phyloP scores from a whole-genome alignment of 2,797 vertebrate genomes.

The Arnoldichthys spilopterus region DNA sequence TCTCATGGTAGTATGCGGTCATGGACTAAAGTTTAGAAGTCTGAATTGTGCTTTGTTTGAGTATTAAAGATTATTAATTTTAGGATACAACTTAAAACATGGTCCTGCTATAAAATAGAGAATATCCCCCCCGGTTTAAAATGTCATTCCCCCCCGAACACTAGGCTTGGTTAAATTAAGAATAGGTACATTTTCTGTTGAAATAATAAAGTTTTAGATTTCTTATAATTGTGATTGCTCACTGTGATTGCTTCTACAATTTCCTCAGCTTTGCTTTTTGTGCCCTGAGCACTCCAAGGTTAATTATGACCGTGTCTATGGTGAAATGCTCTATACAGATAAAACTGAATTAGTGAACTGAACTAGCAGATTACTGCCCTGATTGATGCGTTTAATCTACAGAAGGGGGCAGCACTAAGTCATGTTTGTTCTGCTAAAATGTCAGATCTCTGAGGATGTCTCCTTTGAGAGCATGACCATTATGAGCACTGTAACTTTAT shows the following conservation, averaged over 20 bases:
- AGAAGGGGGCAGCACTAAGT: slow-evolving; percentile 54
- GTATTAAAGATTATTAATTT: neutral
- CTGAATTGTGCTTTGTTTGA: neutral
- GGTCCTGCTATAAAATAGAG: neutral
- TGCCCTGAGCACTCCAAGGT: neutral
- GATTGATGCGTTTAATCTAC: slow-evolving; percentile 19
- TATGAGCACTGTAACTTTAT: neutral
- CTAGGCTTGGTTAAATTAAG: neutral
- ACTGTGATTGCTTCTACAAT: neutral
- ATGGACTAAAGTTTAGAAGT: neutral
- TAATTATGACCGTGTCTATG: neutral
- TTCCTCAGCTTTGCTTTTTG: neutral
- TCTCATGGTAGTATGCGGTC: neutral
- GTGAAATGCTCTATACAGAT: neutral
- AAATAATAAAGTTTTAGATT: neutral
- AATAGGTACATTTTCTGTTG: neutral
- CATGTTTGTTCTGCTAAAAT: slow-evolving; percentile 15
- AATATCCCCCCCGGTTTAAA: no score
- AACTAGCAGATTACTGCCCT: neutral
- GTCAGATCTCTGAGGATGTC: neutral
- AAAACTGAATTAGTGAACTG: neutral
- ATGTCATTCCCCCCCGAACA: neutral
- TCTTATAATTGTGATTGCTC: neutral
- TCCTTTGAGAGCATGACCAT: neutral
- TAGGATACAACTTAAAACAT: neutral